A percentile compares a stretch with the other conserved stretches of the same genome.
phyloP scores from a whole-genome alignment of 2,888 invertebrate species.

The Aethes cnicana region DNA sequence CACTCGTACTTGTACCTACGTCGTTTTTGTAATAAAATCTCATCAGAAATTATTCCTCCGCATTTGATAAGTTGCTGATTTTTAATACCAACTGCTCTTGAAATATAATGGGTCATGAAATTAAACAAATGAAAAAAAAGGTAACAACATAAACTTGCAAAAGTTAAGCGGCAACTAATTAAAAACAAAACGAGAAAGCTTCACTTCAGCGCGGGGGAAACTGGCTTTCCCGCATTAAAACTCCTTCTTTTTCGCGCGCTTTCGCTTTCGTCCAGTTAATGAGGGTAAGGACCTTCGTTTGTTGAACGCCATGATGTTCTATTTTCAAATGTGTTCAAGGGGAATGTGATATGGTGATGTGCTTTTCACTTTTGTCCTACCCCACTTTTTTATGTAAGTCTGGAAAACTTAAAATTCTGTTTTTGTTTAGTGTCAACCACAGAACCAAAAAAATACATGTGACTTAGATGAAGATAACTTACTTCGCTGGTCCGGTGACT shows the following conservation, averaged over 20 bases:
- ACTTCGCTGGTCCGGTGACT: no score
- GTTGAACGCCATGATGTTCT: conserved; percentile 47
- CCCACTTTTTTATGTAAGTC: no score
- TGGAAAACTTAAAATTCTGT: no score
- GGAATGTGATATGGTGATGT: conserved; percentile 8
- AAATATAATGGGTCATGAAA: conserved; percentile 43
- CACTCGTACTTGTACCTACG: conserved; percentile 35
- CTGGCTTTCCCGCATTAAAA: conserved; percentile 69
- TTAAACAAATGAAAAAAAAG: conserved; percentile 52
- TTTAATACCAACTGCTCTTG: conserved; percentile 42
- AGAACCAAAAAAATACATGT: no score
- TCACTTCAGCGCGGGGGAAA: conserved; percentile 58
- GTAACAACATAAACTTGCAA: conserved; percentile 58
- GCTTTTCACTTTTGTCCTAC: conserved; percentile 17
- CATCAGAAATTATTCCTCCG: conserved; percentile 34
- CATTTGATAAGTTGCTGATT: conserved; percentile 37
- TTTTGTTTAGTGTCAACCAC: no score
- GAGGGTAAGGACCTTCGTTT: conserved; percentile 66
- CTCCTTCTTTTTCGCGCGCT: conserved; percentile 65
- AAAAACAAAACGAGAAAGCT: conserved; percentile 68
- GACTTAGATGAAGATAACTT: no score
- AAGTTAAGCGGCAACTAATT: conserved; percentile 75
- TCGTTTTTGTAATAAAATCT: conserved; percentile 37
- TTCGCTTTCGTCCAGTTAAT: conserved; percentile 72
- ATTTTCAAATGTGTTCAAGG: conserved; percentile 42